A percentile compares a stretch with the other conserved stretches of the same genome.
Conservation (phyloP, 35 echinoderm and acorn worm genomes). For the Anneissia japonica region DNA sequence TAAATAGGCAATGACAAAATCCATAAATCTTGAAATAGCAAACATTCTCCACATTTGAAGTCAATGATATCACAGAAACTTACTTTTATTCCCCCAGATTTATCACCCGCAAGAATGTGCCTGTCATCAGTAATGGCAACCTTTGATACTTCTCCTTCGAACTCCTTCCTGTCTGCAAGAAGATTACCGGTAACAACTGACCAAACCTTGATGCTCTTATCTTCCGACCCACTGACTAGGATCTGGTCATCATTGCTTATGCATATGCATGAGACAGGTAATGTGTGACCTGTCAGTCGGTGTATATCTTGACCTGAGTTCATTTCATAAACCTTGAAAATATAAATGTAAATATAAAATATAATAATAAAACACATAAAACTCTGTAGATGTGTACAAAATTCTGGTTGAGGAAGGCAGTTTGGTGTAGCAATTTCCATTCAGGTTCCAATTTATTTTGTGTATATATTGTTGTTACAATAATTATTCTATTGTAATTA, state of each 20-base stretch:
- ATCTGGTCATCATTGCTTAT: slow-evolving; percentile 1
- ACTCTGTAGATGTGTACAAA: no score
- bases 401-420: no score
- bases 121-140: not conserved
- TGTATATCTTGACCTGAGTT: not conserved
- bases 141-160: not conserved
- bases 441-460: no score
- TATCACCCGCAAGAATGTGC: not conserved
- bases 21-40: no score
- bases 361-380: no score
- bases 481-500: no score
- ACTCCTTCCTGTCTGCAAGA: not conserved
- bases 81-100: not conserved
- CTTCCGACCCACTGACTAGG: slow-evolving; percentile 3
- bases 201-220: slow-evolving; percentile 1
- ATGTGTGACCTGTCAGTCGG: not conserved
- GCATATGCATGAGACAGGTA: not conserved
- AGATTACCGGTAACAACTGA: not conserved
- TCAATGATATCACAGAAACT: not conserved
- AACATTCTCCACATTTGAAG: no score
- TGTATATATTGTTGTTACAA: no score
- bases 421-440: no score
- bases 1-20: no score
- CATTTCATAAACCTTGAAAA: slow-evolving; percentile 3
- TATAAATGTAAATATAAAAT: no score